Evolutionary conservation across 2,797 vertebrate genomes (phyloP), one percentile per base, ranked within the genome.

Genomic region (Threskiornis aethiopicus): DNA sequence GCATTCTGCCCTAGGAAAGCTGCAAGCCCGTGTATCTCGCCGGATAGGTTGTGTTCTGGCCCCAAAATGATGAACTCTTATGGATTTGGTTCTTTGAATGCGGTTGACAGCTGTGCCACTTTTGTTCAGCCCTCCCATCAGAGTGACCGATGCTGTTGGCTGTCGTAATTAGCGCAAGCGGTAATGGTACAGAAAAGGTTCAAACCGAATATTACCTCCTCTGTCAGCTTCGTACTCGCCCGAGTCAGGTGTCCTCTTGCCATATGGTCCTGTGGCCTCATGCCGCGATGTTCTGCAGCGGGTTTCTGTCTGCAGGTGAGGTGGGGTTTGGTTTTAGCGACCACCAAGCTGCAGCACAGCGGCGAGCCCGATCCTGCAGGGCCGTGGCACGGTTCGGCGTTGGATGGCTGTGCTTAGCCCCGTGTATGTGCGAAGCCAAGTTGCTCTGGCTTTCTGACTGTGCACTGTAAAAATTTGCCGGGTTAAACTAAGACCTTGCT

Each of bases 231-330:
- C 19, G 2, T 33, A 0, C 22, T 59, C 1, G 0, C 4, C 0
- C 10, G 18, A 57, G 33, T 22, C 8, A 1, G 1, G 26, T 44
- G 14, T 64, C 41, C 33, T 65, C 33, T 29, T 64, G 78, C 82
- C 37, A 4, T 51, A 5, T 17, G 69, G 64, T 41, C 42, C 44
- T 8, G 37, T 11, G n/a, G 39, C 10, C 69, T 66, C 5, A 0
- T 2, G 20, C 44, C 0, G 1, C 37, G 5, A 2, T 19, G 7
- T 67, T 87, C 65, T 1, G 0, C 0, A 0, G 69, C 51, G 59
- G 22, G 5, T 59, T 39, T 35, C 41, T 24, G 39, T 16, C 35
- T 18, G 25, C 3, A 8, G 42, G 61, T 79, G 64, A 65, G 80
- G 5, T 21, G n/a, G n/a, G 12, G 6, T 69, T 76, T 89, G 75